These are phyloP conservation scores for Alouatta caraya DNA, from an alignment of 2,797 vertebrate species.

Conservation along the genomic window DNA sequence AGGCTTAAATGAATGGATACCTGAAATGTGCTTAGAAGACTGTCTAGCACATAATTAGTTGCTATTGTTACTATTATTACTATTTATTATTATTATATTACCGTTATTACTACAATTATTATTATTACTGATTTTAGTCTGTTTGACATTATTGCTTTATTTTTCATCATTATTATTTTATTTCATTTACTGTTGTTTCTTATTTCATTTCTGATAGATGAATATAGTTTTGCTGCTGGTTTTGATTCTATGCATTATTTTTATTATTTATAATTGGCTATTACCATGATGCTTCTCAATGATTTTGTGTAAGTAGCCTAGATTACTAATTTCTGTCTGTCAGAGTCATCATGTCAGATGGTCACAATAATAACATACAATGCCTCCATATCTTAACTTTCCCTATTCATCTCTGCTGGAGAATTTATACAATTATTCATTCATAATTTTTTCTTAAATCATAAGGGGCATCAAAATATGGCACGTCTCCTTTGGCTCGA, in stretches of 20 bases:
- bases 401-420: not conserved
- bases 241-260: not conserved
- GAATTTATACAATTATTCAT: not conserved
- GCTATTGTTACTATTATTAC: not conserved
- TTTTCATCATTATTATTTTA: slow-evolving; percentile 1
- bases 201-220: not conserved
- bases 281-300: not conserved
- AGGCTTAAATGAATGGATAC: not conserved
- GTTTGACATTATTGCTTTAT: not conserved
- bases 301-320: not conserved
- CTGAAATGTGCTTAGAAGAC: not conserved
- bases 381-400: not conserved
- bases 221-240: not conserved
- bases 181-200: not conserved
- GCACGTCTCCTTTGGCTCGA: not conserved
- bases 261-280: not conserved
- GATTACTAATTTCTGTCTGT: not conserved
- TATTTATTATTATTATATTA: no score
- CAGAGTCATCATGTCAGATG: not conserved
- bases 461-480: not conserved
- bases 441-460: not conserved
- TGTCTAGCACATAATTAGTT: not conserved
- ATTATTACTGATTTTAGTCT: not conserved
- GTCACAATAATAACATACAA: not conserved
- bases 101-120: not conserved